A percentile compares a stretch with the other conserved stretches of the same genome.
Conservation (phyloP, 2,113 vertebrate species). For the Sinocyclocheilus anshuiensis region DNA sequence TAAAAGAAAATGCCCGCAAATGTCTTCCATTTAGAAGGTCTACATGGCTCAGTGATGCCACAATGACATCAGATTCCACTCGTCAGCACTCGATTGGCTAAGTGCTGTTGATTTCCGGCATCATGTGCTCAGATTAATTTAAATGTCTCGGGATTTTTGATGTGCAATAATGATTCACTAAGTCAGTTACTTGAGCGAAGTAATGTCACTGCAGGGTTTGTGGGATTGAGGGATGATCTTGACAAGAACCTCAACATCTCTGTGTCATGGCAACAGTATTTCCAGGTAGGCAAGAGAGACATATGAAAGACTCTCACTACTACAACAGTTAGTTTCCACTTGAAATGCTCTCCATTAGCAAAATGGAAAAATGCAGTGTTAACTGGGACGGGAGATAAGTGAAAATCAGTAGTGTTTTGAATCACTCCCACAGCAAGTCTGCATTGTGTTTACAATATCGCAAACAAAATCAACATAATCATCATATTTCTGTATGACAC, state of each 20-base stretch:
- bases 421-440: neutral
- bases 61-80: conserved; percentile 55
- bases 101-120: neutral
- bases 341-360: conserved; percentile 43
- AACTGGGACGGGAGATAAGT: conserved; percentile 50
- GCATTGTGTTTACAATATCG: neutral
- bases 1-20: conserved; percentile 29
- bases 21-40: conserved; percentile 40
- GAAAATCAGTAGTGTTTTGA: conserved; percentile 8
- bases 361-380: conserved; percentile 50
- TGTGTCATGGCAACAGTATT: conserved; percentile 44
- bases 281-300: conserved; percentile 45
- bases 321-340: conserved; percentile 48
- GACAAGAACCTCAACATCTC: conserved; percentile 12
- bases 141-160: neutral
- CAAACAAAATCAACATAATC: neutral
- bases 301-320: conserved; percentile 46
- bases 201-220: conserved; percentile 6
- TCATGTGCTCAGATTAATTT: conserved; percentile 3
- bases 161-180: neutral
- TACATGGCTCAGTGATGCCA: conserved; percentile 29
- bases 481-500: conserved; percentile 20
- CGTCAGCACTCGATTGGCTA: conserved; percentile 23
- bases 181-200: neutral
- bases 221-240: conserved; percentile 44